phyloP scores from a whole-genome alignment of 2,888 invertebrate genomes.

The Dolomedes plantarius region DNA sequence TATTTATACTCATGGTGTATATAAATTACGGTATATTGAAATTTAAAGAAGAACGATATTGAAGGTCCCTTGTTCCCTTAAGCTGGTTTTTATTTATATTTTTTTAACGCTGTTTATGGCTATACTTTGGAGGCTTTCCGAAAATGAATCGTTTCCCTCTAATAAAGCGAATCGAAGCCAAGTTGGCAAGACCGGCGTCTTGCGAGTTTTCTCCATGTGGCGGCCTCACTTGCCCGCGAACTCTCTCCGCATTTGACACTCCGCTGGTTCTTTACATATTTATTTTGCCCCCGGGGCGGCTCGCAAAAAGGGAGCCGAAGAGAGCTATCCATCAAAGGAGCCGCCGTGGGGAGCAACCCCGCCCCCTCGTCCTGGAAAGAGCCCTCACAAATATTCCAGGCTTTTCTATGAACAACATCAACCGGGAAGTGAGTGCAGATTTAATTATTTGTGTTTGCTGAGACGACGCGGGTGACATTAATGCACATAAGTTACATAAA shows the following conservation, averaged over 20 bases:
- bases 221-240: not conserved
- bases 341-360: not conserved
- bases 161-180: not conserved
- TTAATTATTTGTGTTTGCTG: conserved; percentile 16
- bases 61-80: too few relatives aligned
- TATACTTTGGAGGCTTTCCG: too few relatives aligned
- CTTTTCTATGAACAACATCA: not conserved
- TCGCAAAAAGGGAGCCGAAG: conserved; percentile 8
- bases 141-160: not conserved
- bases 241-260: conserved; percentile 39
- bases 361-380: not conserved
- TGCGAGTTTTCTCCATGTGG: not conserved
- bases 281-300: conserved; percentile 32
- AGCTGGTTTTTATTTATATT: too few relatives aligned
- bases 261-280: conserved; percentile 47
- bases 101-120: too few relatives aligned
- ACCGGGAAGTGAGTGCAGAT: conserved; percentile 5
- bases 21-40: too few relatives aligned
- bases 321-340: conserved; percentile 16
- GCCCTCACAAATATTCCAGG: not conserved
- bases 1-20: too few relatives aligned
- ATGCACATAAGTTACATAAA: conserved; percentile 5
- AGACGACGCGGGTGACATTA: not conserved
- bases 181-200: not conserved
- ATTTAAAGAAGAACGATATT: too few relatives aligned